Conservation (phyloP, 2,113 vertebrate species). For the Phasianus colchicus region DNA sequence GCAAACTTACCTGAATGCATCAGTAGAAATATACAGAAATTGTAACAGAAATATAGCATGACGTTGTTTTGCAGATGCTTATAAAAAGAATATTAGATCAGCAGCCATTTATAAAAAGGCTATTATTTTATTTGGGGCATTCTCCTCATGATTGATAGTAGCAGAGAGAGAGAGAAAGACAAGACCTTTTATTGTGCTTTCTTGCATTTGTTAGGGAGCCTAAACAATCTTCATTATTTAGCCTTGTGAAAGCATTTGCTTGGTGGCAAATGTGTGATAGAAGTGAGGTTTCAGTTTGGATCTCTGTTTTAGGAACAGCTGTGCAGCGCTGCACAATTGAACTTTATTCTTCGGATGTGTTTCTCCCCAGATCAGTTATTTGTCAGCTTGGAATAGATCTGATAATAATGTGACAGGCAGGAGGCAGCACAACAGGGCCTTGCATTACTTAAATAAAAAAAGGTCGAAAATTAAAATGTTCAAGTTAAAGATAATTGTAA, state of each 20-base stretch:
- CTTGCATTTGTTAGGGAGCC: conserved; percentile 8
- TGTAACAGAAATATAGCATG: conserved; percentile 31
- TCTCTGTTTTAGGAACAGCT: conserved; percentile 7
- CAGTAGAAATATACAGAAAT: conserved; percentile 18
- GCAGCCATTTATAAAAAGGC: conserved; percentile 36
- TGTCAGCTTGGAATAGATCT: neutral
- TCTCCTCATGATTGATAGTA: conserved; percentile 40
- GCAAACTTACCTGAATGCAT: conserved; percentile 6
- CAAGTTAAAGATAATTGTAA: neutral
- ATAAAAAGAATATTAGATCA: conserved; percentile 60
- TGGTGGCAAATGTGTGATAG: neutral
- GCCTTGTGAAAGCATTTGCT: neutral
- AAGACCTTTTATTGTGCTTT: conserved; percentile 37
- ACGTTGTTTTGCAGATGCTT: conserved; percentile 33
- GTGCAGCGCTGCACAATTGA: neutral
- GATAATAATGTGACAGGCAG: neutral
- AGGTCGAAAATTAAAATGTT: neutral
- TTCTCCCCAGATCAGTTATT: neutral
- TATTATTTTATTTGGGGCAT: conserved; percentile 40
- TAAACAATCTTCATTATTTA: conserved; percentile 2
- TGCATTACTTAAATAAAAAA: neutral
- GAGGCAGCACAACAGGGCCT: neutral
- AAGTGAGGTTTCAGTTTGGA: neutral
- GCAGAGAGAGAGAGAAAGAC: neutral
- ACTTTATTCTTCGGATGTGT: neutral